Conservation (phyloP, 2,113 vertebrate genomes). For the Pleuronectes platessa region DNA sequence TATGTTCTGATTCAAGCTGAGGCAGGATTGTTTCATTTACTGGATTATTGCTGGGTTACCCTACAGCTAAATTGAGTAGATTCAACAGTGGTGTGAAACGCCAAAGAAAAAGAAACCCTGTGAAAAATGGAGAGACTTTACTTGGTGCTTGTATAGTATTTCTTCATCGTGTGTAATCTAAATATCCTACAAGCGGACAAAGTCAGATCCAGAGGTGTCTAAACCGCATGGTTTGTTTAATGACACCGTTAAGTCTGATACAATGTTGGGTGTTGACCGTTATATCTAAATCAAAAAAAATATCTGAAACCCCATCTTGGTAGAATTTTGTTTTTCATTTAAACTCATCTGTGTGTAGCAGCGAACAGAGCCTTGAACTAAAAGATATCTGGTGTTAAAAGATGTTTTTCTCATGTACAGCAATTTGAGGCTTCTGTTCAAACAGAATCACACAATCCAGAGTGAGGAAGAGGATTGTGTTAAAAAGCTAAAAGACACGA, state of each 20-base stretch:
- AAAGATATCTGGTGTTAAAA: background rate
- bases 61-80: background rate
- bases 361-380: background rate
- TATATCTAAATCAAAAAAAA: no score
- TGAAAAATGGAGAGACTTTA: no score
- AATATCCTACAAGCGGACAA: no score
- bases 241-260: no score
- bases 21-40: no score
- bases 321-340: background rate
- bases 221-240: no score
- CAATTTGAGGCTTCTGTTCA: background rate
- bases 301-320: background rate
- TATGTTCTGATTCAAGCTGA: no score
- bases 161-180: no score
- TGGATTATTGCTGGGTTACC: background rate
- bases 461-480: background rate
- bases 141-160: no score
- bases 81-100: background rate
- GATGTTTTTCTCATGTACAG: background rate
- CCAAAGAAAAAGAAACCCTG: no score
- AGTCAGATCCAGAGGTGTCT: no score
- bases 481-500: background rate
- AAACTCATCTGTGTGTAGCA: background rate
- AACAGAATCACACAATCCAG: background rate
- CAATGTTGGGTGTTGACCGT: no score